A percentile compares a stretch with the other conserved stretches of the same genome.
Conservation (phyloP, 2,888 invertebrate species). For the Cancer borealis region DNA sequence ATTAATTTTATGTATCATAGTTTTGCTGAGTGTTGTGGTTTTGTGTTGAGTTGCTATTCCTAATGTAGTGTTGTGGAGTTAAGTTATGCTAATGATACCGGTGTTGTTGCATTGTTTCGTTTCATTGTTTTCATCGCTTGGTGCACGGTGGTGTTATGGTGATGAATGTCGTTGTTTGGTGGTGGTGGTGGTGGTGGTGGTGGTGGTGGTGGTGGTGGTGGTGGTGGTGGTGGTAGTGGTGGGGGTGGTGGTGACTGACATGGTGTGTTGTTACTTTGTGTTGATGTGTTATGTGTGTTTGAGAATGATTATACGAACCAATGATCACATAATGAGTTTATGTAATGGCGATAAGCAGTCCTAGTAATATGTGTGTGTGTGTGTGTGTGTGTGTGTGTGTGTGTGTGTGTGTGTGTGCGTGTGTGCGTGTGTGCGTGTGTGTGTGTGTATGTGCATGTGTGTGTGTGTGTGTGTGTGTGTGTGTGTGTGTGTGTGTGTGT, state of each 20-base stretch:
- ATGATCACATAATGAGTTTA: not conserved
- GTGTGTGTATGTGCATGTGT: slow-evolving; percentile 26
- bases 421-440: not conserved
- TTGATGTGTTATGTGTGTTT: not conserved
- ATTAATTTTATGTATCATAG: not conserved
- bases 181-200: not conserved
- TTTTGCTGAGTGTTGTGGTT: not conserved
- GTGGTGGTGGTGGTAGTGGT: not conserved
- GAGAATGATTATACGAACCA: not conserved
- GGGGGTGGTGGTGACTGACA: not conserved
- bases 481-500: not conserved
- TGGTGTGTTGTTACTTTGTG: not conserved
- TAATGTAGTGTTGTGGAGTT: not conserved
- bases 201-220: not conserved
- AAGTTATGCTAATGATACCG: not conserved
- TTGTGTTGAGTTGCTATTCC: not conserved
- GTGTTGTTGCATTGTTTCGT: not conserved
- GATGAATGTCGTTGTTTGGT: not conserved
- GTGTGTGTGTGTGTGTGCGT: slow-evolving; percentile 53
- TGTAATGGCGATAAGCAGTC: not conserved
- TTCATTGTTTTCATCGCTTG: no score
- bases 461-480: not conserved
- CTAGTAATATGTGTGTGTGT: slow-evolving; percentile 31
- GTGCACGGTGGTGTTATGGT: not conserved
- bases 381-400: slow-evolving; percentile 56